Percentiles rank a stretch among this genome's conserved stretches.
Evolutionary conservation across 2,888 invertebrate genomes (phyloP).

Genomic region (Rhamphomyia laevipes): DNA sequence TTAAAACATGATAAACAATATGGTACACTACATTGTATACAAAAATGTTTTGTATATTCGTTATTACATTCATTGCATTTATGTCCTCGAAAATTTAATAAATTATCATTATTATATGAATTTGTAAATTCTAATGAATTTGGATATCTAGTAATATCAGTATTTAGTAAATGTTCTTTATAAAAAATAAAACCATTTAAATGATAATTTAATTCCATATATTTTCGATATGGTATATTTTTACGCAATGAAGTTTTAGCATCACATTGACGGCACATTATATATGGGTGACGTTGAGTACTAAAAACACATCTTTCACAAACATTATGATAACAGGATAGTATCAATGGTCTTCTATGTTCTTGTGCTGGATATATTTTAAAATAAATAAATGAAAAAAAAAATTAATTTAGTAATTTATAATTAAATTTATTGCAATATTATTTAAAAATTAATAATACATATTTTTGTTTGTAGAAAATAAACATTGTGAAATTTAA

Average conservation of each 20-base stretch:
- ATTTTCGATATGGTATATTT: slow-evolving; percentile 17
- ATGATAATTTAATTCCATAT: slow-evolving; percentile 35
- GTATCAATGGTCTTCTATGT: slow-evolving; percentile 42
- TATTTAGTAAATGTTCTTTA: slow-evolving; percentile 1
- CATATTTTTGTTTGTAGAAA: no score
- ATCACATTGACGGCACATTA: slow-evolving; percentile 42
- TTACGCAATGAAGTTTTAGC: slow-evolving; percentile 20
- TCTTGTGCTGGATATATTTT: not conserved
- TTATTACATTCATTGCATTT: slow-evolving; percentile 28
- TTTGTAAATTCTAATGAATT: no score
- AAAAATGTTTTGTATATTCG: slow-evolving; percentile 19
- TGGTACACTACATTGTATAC: slow-evolving; percentile 26
- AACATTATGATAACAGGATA: slow-evolving; percentile 54
- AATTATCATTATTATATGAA: not conserved
- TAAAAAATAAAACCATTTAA: slow-evolving; percentile 20
- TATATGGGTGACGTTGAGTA: slow-evolving; percentile 29
- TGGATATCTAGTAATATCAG: slow-evolving; percentile 1
- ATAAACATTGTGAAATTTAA: no score
- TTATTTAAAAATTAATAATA: no score
- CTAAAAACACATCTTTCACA: slow-evolving; percentile 51
- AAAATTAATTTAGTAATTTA: no score
- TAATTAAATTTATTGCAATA: no score
- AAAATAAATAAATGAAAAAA: not conserved
- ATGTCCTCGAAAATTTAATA: slow-evolving; percentile 4
- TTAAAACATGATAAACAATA: slow-evolving; percentile 29